Evolutionary conservation across 2,113 vertebrate species (phyloP), one percentile per base, ranked within the genome.

Genomic region (Odontophorus gujanensis): DNA sequence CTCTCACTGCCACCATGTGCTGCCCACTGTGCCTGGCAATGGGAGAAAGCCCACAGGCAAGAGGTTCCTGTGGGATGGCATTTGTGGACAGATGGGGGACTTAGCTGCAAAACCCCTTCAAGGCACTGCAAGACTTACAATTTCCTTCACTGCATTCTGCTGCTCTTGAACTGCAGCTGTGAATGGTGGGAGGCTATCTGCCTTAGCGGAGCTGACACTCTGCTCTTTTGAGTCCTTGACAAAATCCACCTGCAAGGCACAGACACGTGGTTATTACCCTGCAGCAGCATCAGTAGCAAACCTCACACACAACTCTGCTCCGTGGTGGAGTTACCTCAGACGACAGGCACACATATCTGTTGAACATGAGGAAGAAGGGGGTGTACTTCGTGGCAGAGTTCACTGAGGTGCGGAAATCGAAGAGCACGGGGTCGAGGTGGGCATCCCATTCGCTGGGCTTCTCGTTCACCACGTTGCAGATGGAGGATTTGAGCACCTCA

Each of bases 341-440:
- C 0, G 98, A 98, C 58, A 98, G 81, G 87, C 95, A 97, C 34
- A 97, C 96, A 8, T 98, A 98, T 96, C 98, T 97, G 97, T 98
- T 99, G 88, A 99, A 99, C 97, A 99, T 98, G 89, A 99, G 98
- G 72, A 98, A 98, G 89, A 98, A 98, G 4, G 99, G 98, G 3
- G 98, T 98, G 90, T 98, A 98, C 89, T 98, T 98, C 6, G 98
- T 99, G 6, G 97, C 91, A 0, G 98, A 95, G 92, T 98, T 98
- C 87, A 97, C 90, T 0, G 98, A 97, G 7, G 98, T 99, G 79
- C 98, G 97, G 93, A 99, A 98, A 32, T 98, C 53, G 6, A 98
- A 98, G 50, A 99, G 97, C 59, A 99, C 87, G 0, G 98, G 98
- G 68, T 99, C 98, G 2, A 99, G 96, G 73, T 98, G 98, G 15